Evolutionary conservation across 2,113 vertebrate species (phyloP).

Genomic region (Tichodroma muraria): DNA sequence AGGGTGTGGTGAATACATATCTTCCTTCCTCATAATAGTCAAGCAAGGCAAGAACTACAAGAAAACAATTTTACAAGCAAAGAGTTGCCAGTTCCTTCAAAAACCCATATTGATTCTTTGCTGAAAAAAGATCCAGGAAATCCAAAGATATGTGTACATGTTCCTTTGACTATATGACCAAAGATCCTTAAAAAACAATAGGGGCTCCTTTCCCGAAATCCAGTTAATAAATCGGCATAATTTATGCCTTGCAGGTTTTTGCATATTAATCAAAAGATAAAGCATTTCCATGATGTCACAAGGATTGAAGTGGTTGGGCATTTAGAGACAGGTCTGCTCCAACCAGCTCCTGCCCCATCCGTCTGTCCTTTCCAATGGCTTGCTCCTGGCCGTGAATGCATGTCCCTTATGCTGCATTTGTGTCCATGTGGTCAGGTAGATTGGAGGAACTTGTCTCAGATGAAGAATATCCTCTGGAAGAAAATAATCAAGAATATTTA

Average conservation of each 20-base stretch:
- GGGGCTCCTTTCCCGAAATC: background rate
- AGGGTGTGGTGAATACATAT: background rate
- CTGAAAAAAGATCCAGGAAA: background rate
- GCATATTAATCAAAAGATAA: conserved; percentile 16
- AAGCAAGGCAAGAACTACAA: background rate
- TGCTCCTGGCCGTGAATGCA: background rate
- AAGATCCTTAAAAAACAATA: conserved; percentile 14
- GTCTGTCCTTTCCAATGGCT: background rate
- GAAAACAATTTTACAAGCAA: background rate
- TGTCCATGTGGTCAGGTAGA: background rate
- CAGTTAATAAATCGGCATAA: conserved; percentile 21
- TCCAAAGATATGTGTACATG: background rate
- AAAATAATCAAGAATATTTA: background rate
- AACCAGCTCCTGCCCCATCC: background rate
- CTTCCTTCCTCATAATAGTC: background rate
- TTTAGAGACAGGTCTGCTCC: background rate
- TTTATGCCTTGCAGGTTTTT: conserved; percentile 18
- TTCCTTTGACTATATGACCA: background rate
- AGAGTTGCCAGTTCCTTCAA: background rate
- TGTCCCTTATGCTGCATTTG: background rate
- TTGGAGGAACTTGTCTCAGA: background rate
- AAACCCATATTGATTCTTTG: background rate
- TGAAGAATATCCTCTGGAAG: background rate
- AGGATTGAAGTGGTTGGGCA: background rate
- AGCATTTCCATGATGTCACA: background rate